Evolutionary conservation across 2,113 vertebrate species (phyloP), one percentile per base, ranked within the genome.

Genomic region (Cyanistes caeruleus): DNA sequence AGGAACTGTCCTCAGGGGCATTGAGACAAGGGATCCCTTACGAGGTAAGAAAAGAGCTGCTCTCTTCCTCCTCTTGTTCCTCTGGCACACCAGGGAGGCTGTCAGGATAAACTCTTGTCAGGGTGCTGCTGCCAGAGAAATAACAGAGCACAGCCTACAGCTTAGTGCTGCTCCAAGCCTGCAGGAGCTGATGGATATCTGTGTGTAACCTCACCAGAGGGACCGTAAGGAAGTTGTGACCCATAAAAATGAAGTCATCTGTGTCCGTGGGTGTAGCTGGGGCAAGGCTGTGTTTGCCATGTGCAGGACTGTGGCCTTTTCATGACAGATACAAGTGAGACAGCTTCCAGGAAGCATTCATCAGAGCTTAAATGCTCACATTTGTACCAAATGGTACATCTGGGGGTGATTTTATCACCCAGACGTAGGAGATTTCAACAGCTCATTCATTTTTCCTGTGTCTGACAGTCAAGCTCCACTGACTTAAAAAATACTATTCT

Each of bases 1-100:
- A 13, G 99, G 98, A 90, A 99, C 97, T 5, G 86, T 99, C 81
- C 87, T 98, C 51, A 90, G 41, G 1, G 98, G 98, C 74, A 82
- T 97, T 37, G 98, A 98, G 89, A 91, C 43, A 11, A 97, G 97
- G 90, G 98, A 98, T 46, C 93, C 91, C 15, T 93, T 97, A 25
- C 85, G 80, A 98, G 98, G 99, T 99, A 97, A 93, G 97, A n/a
- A 39, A 37, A 22, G 17, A 37, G n/a, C 31, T 84, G 19, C 15
- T 12, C 20, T 64, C 37, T 30, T 65, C 63, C 64, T 77, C 17
- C 25, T 87, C 0, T 0, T n/a, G 20, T 60, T 56, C 28, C 44
- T 87, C 6, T 1, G 31, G 33, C 43, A 11, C 9, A 6, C 3
- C 3, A 30, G 15, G 24, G 51, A 70, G 41, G 48, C 28, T 69